Evolutionary conservation across 2,888 invertebrate species (phyloP).

Genomic region (Eupithecia dodoneata): DNA sequence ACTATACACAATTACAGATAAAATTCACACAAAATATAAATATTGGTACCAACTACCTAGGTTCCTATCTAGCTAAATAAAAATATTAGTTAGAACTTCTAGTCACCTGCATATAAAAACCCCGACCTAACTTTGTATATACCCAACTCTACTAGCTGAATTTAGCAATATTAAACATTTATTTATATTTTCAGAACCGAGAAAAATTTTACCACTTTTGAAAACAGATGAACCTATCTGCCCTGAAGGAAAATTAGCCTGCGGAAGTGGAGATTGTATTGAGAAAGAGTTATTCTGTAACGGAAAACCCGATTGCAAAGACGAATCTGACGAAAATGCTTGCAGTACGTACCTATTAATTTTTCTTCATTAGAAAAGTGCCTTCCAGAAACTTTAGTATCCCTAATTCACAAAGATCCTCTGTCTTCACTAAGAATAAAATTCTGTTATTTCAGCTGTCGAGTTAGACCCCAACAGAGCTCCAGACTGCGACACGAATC

Average conservation of each 20-base stretch:
- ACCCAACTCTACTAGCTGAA: background rate
- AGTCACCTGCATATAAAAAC: conserved; percentile 52
- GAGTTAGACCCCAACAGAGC: conserved; percentile 96
- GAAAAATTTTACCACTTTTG: conserved; percentile 93
- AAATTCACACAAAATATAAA: conserved; percentile 52
- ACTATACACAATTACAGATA: conserved; percentile 58
- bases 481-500: conserved; percentile 94
- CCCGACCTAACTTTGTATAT: background rate
- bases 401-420: background rate
- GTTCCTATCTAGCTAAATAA: conserved; percentile 6
- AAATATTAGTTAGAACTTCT: conserved; percentile 22
- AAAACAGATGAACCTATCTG: conserved; percentile 97
- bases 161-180: conserved; percentile 8
- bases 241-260: conserved; percentile 94
- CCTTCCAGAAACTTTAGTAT: background rate
- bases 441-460: conserved; percentile 86
- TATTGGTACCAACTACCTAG: background rate
- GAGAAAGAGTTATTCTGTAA: conserved; percentile 97
- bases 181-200: conserved; percentile 88
- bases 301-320: conserved; percentile 95
- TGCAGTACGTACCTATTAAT: conserved; percentile 89
- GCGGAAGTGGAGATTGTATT: conserved; percentile 96
- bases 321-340: conserved; percentile 97
- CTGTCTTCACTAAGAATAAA: background rate
- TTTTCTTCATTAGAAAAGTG: background rate